Conservation (phyloP, 2,113 vertebrate genomes). For the Apus apus region DNA sequence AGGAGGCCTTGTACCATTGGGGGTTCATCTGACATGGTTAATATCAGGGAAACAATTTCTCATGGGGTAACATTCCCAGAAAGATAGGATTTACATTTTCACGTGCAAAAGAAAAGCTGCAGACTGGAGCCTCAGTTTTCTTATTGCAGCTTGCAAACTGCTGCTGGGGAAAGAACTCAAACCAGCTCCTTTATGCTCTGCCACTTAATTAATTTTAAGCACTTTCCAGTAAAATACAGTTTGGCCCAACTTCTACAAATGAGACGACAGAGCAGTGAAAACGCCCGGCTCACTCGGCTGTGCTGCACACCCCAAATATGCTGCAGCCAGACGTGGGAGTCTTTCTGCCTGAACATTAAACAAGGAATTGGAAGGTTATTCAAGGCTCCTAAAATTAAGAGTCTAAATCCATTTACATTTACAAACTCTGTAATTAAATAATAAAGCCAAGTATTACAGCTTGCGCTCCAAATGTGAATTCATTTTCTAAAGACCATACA, state of each 20-base stretch:
- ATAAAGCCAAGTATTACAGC: slow-evolving; percentile 43
- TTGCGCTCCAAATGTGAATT: slow-evolving; percentile 23
- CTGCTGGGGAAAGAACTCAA: not conserved
- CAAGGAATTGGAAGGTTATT: slow-evolving; percentile 17
- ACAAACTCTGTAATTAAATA: slow-evolving; percentile 60
- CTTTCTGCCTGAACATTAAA: slow-evolving; percentile 43
- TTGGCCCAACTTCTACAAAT: not conserved
- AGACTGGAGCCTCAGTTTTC: not conserved
- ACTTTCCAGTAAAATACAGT: not conserved
- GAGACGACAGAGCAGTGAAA: not conserved
- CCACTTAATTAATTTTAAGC: slow-evolving; percentile 18
- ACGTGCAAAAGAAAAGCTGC: not conserved
- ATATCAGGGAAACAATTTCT: not conserved
- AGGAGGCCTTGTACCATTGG: rapidly evolving
- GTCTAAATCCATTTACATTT: slow-evolving; percentile 47
- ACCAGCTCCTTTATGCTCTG: not conserved
- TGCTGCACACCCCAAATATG: not conserved
- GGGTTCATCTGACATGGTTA: not conserved
- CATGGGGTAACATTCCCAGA: not conserved
- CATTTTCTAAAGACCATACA: not conserved
- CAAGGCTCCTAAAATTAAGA: slow-evolving; percentile 40
- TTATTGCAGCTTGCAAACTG: not conserved
- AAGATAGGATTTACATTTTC: not conserved
- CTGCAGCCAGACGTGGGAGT: not conserved
- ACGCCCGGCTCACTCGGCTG: not conserved